phyloP scores from a whole-genome alignment of 2,888 invertebrate genomes.

The Nasonia oneida region DNA sequence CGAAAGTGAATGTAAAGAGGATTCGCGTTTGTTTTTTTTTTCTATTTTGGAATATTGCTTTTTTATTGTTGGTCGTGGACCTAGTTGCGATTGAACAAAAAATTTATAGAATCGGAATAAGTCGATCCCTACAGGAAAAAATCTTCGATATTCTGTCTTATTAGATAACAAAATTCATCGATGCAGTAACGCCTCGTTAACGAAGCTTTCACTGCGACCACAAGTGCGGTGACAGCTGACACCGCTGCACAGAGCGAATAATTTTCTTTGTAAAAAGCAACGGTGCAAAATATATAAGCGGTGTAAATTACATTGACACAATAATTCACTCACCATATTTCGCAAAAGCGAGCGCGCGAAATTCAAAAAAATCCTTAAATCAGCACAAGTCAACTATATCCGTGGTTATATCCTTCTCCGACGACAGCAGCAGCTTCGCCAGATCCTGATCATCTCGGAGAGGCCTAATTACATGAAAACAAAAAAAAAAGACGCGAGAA shows the following conservation, averaged over 20 bases:
- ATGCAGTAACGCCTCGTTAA: slow-evolving; percentile 3
- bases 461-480: not conserved
- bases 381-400: not conserved
- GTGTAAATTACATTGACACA: no score
- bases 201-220: slow-evolving; percentile 35
- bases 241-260: not conserved
- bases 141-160: not conserved
- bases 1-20: not conserved
- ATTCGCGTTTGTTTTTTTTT: no score
- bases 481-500: not conserved
- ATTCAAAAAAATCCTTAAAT: not conserved
- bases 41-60: no score
- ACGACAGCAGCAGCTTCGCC: not conserved
- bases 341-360: not conserved
- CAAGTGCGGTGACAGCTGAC: slow-evolving; percentile 3
- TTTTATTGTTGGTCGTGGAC: no score
- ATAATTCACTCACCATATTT: not conserved
- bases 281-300: not conserved
- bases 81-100: no score
- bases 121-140: not conserved
- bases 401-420: not conserved
- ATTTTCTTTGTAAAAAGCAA: not conserved
- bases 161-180: not conserved
- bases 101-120: no score
- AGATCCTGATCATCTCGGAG: not conserved